These are phyloP conservation scores for Xanthorhoe spadicearia DNA, from an alignment of 2,888 invertebrate species.

Conservation along the genomic window DNA sequence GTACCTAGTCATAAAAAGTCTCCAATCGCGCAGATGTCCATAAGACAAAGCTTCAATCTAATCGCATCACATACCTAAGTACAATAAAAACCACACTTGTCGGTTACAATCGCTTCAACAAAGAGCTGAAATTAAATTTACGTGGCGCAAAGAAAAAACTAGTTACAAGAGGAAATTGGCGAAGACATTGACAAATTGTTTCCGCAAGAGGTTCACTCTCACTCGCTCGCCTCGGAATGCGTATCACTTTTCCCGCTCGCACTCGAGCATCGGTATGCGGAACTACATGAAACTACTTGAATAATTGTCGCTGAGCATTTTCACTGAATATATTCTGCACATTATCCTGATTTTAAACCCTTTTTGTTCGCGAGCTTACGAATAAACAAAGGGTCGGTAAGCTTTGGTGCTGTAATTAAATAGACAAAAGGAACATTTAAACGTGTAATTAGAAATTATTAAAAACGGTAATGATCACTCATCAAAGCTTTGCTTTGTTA, in stretches of 20 bases:
- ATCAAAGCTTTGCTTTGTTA: constrained; percentile 27
- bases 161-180: constrained; percentile 83
- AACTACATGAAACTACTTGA: constrained; percentile 59
- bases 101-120: constrained; percentile 68
- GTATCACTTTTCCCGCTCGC: constrained; percentile 55
- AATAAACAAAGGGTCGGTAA: constrained; percentile 39
- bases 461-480: constrained; percentile 33
- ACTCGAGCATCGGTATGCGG: constrained; percentile 49
- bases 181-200: constrained; percentile 83
- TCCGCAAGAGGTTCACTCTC: constrained; percentile 69
- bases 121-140: constrained; percentile 82
- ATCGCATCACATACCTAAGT: not conserved
- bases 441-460: constrained; percentile 29
- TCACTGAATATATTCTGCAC: constrained; percentile 46
- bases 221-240: constrained; percentile 53
- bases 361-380: constrained; percentile 34
- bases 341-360: constrained; percentile 23
- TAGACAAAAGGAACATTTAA: constrained; percentile 32
- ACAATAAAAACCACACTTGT: constrained; percentile 49
- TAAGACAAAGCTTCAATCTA: not conserved
- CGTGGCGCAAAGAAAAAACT: constrained; percentile 82
- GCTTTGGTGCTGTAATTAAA: constrained; percentile 31
- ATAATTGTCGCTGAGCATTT: constrained; percentile 59
- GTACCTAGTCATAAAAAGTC: not conserved
- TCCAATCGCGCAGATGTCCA: not conserved